These are phyloP conservation scores for Psittacula echo DNA, from an alignment of 2,797 vertebrate genomes.

Conservation along the genomic window DNA sequence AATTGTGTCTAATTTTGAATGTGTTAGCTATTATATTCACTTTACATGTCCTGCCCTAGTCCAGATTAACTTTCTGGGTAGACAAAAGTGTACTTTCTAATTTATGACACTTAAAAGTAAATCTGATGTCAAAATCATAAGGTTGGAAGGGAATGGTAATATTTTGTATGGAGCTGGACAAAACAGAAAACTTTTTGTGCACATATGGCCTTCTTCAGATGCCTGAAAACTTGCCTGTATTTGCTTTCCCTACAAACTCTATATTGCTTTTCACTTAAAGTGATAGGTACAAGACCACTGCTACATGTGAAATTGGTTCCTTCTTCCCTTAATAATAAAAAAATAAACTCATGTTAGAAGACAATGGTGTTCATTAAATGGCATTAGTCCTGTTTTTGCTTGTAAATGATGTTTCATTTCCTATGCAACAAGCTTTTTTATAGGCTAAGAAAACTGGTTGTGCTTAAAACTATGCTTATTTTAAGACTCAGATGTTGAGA, in stretches of 20 bases:
- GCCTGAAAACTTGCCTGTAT: background rate
- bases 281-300: background rate
- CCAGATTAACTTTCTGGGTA: background rate
- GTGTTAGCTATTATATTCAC: background rate
- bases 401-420: slow-evolving; percentile 1
- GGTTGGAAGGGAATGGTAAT: background rate
- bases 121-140: background rate
- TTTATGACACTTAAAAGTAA: background rate
- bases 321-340: background rate
- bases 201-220: background rate
- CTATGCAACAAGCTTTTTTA: background rate
- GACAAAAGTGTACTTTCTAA: background rate
- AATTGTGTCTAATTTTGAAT: background rate
- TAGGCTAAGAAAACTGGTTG: background rate
- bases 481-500: background rate
- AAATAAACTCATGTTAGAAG: background rate
- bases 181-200: background rate
- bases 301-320: background rate
- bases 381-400: background rate
- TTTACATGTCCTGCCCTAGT: background rate
- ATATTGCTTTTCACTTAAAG: background rate
- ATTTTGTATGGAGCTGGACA: background rate
- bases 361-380: background rate
- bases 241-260: background rate
- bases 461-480: background rate